phyloP scores from a whole-genome alignment of 1,140 invertebrate genomes.

The Batillaria attramentaria region DNA sequence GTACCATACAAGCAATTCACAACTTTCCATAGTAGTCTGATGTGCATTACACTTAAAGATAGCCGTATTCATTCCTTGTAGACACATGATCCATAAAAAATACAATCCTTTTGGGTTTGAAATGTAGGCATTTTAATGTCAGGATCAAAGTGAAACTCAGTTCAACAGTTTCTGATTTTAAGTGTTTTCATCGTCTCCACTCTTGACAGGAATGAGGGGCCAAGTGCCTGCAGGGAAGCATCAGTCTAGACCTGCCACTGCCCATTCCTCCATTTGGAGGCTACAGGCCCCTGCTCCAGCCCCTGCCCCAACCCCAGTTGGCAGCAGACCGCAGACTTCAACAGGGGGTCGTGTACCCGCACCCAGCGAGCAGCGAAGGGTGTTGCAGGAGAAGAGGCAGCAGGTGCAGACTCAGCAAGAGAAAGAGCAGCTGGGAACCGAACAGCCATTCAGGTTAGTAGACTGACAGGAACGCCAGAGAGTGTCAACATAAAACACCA shows the following conservation, averaged over 20 bases:
- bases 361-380: neutral
- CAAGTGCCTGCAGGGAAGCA: neutral
- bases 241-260: constrained; percentile 5
- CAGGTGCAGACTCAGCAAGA: constrained; percentile 41
- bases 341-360: neutral
- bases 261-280: neutral
- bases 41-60: no score
- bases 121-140: neutral
- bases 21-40: no score
- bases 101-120: neutral
- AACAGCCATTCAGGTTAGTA: constrained; percentile 61
- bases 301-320: constrained; percentile 20
- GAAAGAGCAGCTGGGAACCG: constrained; percentile 53
- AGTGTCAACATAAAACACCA: neutral
- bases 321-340: constrained; percentile 35
- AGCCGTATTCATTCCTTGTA: no score
- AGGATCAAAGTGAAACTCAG: neutral
- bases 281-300: neutral
- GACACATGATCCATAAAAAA: neutral
- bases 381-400: neutral
- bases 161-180: neutral
- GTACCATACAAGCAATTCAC: no score
- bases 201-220: neutral
- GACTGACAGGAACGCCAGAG: neutral
- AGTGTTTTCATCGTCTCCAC: neutral